Percentiles rank a stretch among this genome's conserved stretches.
phyloP scores from a whole-genome alignment of 2,888 invertebrate genomes.

The Apamea sordens region DNA sequence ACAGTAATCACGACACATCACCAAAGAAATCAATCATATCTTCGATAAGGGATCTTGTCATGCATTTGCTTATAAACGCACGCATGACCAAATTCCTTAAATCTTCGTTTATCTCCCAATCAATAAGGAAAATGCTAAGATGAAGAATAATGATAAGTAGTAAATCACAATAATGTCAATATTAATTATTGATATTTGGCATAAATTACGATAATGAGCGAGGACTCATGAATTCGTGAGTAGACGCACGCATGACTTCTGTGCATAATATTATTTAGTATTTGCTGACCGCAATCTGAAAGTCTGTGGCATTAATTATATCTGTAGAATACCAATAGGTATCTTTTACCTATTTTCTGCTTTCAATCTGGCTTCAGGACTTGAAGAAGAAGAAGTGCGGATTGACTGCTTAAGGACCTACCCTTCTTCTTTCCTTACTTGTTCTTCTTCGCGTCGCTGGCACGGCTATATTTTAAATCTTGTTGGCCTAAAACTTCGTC shows the following conservation, averaged over 20 bases:
- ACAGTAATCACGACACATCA: constrained; percentile 8
- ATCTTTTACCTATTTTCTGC: not conserved
- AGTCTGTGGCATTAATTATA: not conserved
- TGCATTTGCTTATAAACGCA: not conserved
- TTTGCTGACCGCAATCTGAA: not conserved
- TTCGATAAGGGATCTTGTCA: not conserved
- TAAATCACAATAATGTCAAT: constrained; percentile 35
- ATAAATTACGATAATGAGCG: constrained; percentile 29
- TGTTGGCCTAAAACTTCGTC: no score
- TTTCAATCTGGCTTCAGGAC: not conserved
- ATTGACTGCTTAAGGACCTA: not conserved
- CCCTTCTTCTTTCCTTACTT: not conserved
- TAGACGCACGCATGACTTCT: constrained; percentile 24
- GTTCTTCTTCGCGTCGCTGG: no score
- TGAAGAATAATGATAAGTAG: not conserved
- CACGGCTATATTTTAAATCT: no score
- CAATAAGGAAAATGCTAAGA: constrained; percentile 2
- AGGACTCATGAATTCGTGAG: constrained; percentile 21
- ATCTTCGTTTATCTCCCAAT: constrained; percentile 10
- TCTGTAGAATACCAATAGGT: constrained; percentile 6
- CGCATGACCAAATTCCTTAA: constrained; percentile 20
- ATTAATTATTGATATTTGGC: constrained; percentile 31
- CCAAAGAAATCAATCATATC: not conserved
- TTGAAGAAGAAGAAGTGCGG: not conserved
- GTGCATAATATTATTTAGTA: constrained; percentile 12